These are phyloP conservation scores for Disparrhopalites patrizii DNA, from an alignment of 2,888 invertebrate genomes.

Conservation along the genomic window DNA sequence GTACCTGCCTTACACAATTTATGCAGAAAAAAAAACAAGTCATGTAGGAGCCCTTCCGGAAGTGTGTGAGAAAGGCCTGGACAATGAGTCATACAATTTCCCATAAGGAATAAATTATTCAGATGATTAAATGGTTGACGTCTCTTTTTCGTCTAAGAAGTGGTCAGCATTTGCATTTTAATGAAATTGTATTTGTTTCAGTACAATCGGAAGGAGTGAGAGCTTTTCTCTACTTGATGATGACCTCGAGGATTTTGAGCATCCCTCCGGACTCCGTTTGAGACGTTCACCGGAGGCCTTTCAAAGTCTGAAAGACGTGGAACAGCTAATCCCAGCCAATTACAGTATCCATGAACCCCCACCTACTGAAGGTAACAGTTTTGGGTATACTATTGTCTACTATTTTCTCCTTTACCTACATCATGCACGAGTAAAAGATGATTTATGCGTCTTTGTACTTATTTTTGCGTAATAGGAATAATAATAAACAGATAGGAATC, in stretches of 20 bases:
- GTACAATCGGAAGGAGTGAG: not conserved
- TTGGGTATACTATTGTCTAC: no score
- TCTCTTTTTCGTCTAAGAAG: no score
- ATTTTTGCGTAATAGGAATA: no score
- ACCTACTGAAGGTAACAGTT: conserved; percentile 40
- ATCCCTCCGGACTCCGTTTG: conserved; percentile 16
- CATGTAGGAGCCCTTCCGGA: not conserved
- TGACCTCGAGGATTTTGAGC: conserved; percentile 21
- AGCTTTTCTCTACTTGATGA: conserved; percentile 13
- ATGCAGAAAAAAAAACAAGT: not conserved
- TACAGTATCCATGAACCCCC: conserved; percentile 48
- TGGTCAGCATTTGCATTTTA: not conserved
- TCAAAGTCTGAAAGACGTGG: conserved; percentile 41
- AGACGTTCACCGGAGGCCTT: conserved; percentile 37
- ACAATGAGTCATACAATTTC: not conserved
- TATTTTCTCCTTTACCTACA: no score
- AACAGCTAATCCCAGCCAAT: conserved; percentile 43
- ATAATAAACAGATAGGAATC: no score
- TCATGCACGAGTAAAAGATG: no score
- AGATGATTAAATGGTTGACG: not conserved
- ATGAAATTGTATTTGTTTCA: not conserved
- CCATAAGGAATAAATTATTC: not conserved
- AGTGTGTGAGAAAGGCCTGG: not conserved
- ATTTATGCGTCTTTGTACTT: no score
- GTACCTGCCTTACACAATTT: no score